These are phyloP conservation scores for Anthophora plumipes DNA, from an alignment of 2,888 invertebrate genomes.

Conservation along the genomic window DNA sequence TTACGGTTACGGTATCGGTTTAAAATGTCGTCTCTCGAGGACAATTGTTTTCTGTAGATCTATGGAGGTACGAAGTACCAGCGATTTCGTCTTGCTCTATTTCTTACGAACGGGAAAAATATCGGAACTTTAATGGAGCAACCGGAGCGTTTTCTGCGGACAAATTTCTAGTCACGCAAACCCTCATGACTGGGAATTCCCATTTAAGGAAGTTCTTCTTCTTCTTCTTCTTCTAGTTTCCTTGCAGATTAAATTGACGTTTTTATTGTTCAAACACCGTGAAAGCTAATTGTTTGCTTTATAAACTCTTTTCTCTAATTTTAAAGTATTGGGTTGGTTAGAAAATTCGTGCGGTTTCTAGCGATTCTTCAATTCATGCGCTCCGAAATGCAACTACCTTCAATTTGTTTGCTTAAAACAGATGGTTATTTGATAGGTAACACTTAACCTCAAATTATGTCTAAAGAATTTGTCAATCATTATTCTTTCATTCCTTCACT, in stretches of 20 bases:
- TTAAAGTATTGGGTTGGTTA: neutral
- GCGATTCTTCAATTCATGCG: too few species aligned
- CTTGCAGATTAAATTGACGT: neutral
- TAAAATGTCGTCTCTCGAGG: neutral
- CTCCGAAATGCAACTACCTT: too few species aligned
- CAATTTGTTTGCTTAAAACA: too few species aligned
- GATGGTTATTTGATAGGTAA: too few species aligned
- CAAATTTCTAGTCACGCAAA: constrained; percentile 39
- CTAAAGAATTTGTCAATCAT: too few species aligned
- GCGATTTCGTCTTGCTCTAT: constrained; percentile 20
- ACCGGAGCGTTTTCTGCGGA: neutral
- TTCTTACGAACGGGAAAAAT: constrained; percentile 34
- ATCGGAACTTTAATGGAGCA: constrained; percentile 23
- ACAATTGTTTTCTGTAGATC: neutral
- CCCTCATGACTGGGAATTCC: neutral
- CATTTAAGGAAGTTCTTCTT: neutral
- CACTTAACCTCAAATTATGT: too few species aligned
- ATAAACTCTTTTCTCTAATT: neutral
- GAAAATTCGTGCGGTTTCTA: too few species aligned
- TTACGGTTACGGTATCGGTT: neutral
- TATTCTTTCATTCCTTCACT: too few species aligned
- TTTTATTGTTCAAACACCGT: neutral
- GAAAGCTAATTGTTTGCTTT: neutral
- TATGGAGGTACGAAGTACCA: neutral
- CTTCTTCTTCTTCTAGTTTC: neutral